phyloP scores from a whole-genome alignment of 1,140 invertebrate genomes.

The Contarinia nasturtii region DNA sequence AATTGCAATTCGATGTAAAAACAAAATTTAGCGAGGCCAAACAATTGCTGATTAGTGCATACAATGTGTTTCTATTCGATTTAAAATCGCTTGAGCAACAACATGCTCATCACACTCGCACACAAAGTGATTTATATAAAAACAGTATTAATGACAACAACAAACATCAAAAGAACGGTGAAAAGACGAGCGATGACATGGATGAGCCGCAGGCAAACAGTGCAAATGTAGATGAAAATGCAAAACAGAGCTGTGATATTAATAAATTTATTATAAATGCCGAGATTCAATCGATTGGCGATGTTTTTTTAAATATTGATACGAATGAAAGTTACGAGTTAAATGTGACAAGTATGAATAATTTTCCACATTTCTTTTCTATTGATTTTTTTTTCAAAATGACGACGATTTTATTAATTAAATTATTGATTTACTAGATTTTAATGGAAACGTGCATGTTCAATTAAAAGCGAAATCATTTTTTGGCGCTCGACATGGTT shows the following conservation, averaged over 20 bases:
- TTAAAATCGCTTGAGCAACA: slow-evolving; percentile 5
- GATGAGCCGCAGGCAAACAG: background rate
- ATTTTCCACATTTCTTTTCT: too few relatives aligned
- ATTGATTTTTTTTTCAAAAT: too few relatives aligned
- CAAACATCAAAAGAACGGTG: background rate
- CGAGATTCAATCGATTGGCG: slow-evolving; percentile 26
- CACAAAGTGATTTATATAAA: background rate
- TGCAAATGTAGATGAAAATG: too few relatives aligned
- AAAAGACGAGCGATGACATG: background rate
- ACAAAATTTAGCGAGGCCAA: slow-evolving; percentile 15
- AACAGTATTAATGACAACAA: background rate
- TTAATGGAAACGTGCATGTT: slow-evolving; percentile 29
- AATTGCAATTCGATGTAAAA: slow-evolving; percentile 14
- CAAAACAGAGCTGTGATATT: slow-evolving; percentile 20
- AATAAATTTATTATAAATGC: slow-evolving; percentile 29
- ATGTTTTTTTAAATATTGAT: slow-evolving; percentile 35
- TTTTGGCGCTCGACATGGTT: slow-evolving; percentile 56
- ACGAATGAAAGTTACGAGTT: slow-evolving; percentile 59
- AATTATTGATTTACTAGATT: slow-evolving; percentile 11
- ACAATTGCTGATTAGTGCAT: slow-evolving; percentile 13
- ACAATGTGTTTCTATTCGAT: slow-evolving; percentile 18
- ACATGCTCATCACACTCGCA: background rate
- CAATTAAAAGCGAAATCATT: slow-evolving; percentile 46
- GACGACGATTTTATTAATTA: background rate
- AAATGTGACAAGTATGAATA: slow-evolving; percentile 29